phyloP scores from a whole-genome alignment of 2,797 vertebrate genomes.

The Amazona finschi region DNA sequence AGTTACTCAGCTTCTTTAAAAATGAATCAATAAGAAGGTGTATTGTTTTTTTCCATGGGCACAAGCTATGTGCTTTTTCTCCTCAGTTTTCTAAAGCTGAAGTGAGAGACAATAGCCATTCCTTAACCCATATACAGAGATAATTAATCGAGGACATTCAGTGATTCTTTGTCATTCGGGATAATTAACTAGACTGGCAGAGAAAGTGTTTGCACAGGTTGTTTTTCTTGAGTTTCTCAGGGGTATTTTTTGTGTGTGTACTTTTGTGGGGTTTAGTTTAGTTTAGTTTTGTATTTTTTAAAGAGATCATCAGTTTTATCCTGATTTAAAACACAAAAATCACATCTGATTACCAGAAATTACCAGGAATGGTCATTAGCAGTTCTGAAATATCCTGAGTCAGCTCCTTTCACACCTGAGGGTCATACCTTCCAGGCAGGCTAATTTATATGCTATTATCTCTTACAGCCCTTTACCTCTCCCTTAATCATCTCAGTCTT shows the following conservation, averaged over 20 bases:
- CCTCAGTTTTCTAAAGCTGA: not conserved
- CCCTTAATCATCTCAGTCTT: not conserved
- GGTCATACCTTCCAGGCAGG: not conserved
- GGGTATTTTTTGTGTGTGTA: rapidly evolving
- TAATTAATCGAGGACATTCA: not conserved
- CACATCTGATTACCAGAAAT: not conserved
- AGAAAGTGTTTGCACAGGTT: not conserved
- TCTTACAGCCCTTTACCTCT: not conserved
- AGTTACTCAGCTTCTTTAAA: not conserved
- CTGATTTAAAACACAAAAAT: not conserved
- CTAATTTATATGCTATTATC: not conserved
- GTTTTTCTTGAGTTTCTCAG: not conserved
- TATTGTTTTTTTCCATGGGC: not conserved
- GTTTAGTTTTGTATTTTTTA: not conserved
- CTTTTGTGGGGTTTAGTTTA: not conserved
- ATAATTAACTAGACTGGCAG: not conserved
- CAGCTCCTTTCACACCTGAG: not conserved
- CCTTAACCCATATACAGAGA: not conserved
- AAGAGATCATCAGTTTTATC: not conserved
- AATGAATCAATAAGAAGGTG: not conserved
- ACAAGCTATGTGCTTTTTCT: not conserved
- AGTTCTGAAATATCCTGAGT: not conserved
- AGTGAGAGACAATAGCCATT: not conserved
- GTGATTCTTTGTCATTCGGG: not conserved
- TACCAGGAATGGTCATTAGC: not conserved